Evolutionary conservation across 2,113 vertebrate species (phyloP).

Genomic region (Odocoileus virginianus): DNA sequence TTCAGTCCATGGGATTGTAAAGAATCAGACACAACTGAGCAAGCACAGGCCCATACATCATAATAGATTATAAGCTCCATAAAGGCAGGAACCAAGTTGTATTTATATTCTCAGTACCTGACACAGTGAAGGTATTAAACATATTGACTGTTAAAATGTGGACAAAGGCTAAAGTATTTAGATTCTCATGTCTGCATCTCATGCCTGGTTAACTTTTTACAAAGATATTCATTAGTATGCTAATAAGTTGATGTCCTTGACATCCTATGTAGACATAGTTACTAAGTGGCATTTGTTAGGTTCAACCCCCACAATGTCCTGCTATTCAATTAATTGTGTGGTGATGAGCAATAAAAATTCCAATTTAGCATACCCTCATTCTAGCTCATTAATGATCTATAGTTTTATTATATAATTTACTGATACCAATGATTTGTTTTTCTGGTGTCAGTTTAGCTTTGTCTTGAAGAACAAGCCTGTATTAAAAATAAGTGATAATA

Average conservation of each 20-base stretch:
- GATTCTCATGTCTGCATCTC: neutral
- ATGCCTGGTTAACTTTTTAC: neutral
- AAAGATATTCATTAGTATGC: neutral
- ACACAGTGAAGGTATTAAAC: neutral
- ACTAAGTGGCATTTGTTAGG: neutral
- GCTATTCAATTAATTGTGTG: neutral
- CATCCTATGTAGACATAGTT: neutral
- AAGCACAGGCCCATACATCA: neutral
- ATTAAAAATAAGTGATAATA: neutral
- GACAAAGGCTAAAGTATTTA: neutral
- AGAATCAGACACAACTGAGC: neutral
- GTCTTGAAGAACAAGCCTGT: neutral
- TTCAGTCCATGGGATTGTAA: neutral
- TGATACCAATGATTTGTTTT: neutral
- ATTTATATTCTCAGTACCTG: neutral
- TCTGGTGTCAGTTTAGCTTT: neutral
- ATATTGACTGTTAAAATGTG: neutral
- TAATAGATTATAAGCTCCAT: neutral
- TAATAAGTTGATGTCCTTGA: neutral
- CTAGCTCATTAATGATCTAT: neutral
- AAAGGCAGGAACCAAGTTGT: neutral
- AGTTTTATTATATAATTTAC: neutral
- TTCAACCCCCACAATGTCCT: neutral
- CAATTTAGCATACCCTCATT: neutral
- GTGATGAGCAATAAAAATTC: neutral